These are phyloP conservation scores for Bolinopsis microptera DNA, from an alignment of 37 sponge, comb jelly and placozoan species.

Conservation along the genomic window DNA sequence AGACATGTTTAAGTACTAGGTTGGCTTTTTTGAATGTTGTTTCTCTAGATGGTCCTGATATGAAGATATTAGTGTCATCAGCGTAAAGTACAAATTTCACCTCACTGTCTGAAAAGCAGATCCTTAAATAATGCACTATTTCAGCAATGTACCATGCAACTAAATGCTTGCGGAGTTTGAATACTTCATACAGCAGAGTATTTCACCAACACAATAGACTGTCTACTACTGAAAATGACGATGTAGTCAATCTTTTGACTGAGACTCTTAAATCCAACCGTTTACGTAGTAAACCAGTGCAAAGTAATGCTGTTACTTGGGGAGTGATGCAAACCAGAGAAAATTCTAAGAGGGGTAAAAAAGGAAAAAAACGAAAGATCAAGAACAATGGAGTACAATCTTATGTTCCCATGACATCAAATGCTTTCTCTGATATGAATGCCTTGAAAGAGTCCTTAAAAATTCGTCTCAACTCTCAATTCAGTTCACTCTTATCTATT, in stretches of 20 bases:
- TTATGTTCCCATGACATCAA: not conserved
- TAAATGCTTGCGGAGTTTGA: too few relatives aligned
- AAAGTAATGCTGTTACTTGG: not conserved
- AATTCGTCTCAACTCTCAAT: not conserved
- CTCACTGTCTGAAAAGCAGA: too few relatives aligned
- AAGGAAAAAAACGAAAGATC: not conserved
- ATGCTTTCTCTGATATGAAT: not conserved
- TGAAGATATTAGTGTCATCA: too few relatives aligned
- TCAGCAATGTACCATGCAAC: too few relatives aligned
- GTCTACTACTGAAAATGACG: not conserved
- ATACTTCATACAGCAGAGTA: too few relatives aligned
- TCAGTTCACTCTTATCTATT: not conserved
- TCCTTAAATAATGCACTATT: too few relatives aligned
- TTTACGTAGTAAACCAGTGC: not conserved
- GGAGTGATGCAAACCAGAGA: not conserved
- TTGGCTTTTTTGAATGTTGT: too few relatives aligned
- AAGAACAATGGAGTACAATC: not conserved
- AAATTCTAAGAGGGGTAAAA: not conserved
- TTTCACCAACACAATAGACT: not conserved
- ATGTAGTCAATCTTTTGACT: not conserved
- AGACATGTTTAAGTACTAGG: too few relatives aligned
- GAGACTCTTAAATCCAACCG: not conserved
- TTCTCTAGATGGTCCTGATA: too few relatives aligned
- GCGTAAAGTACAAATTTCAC: too few relatives aligned
- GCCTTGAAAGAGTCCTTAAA: not conserved